Evolutionary conservation across 2,888 invertebrate genomes (phyloP), one percentile per base, ranked within the genome.

Genomic region (Aelia acuminata): DNA sequence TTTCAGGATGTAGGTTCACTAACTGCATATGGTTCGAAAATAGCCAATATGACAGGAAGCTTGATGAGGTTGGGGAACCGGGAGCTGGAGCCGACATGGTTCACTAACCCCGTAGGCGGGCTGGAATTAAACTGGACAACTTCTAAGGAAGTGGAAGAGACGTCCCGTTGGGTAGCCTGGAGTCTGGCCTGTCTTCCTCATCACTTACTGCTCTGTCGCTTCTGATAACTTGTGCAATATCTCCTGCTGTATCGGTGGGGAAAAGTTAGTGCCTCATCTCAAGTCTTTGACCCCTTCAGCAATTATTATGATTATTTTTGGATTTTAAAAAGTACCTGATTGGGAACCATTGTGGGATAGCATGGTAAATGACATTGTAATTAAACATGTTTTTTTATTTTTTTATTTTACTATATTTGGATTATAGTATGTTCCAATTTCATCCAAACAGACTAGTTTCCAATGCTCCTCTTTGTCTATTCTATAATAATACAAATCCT

Each of bases 131-230:
- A n/a, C 80, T 43, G 80, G 80, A 43, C 31, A 70, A 35, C 80
- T 80, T 80, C 80, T 80, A 39, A 80, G 80, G 80, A 80, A 80
- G 80, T 80, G 80, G 43, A 80, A 70, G 63, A 70, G 63, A 70
- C 63, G 63, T 11, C 35, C 18, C 63, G 18, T 70, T 35, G 63
- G 63, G 35, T 70, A 35, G 31, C 63, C 11, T 57, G 26, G n/a
- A 57, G 57, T 57, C 57, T 26, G 26, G 43, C 7, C n/a, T 57
- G 57, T 57, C 57, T 57, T 57, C 57, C 63, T 70, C 63, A 22
- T 70, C 35, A 31, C 35, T 70, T 70, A 70, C 35, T 70, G 63
- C 63, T 20, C 18, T 70, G 63, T 70, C 63, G 10, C 22, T 35
- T 70, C 63, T 70, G 15, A 70, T 70, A 70, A 70, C 63, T 70